Evolutionary conservation across 2,113 vertebrate genomes (phyloP), one percentile per base, ranked within the genome.

Genomic region (Formicarius rufipectus): DNA sequence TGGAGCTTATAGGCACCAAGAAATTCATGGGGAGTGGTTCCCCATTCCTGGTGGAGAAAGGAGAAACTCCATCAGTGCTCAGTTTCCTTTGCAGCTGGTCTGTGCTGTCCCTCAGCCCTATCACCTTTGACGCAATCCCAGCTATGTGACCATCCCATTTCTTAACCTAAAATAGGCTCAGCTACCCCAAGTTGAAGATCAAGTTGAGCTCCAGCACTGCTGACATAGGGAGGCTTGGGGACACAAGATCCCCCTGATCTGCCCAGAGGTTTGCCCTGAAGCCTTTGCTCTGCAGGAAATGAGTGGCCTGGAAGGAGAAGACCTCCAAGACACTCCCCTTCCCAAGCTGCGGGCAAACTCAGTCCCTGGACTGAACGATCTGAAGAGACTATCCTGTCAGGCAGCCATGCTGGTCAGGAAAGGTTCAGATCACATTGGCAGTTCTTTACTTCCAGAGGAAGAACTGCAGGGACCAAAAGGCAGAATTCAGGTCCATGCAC

Each of bases 1-100:
- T 99, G 99, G 17, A 99, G 99, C 89, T 99, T 99, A 95, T 99
- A 99, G 7, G 98, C 99, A 21, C 98, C 99, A 0, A 99, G 97
- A 92, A 99, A 99, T n/a, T 98, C 95, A 8, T 99, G 99, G 68
- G 99, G 99, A 93, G 97, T 97, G 8, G 97, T 71, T 27, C 99
- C 99, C 99, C 99, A 99, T 91, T 99, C 99, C 99, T 99, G 77
- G 22, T 96, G 58, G 97, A 93, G 64, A 89, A 76, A 94, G 77
- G 45, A 95, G 42, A 96, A 25, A 72, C n/a, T 75, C 31, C 14
- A 45, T 56, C 8, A n/a, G 59, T 59, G 33, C 44, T 55, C 22
- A 19, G 33, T 22, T 60, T 50, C 30, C 39, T 39, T 33, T 4
- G 30, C 24, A 74, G n/a, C 20, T 49, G 23, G 42, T 31, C 31